These are phyloP conservation scores for Enteromius radiatus DNA, from an alignment of 2,797 vertebrate genomes.

Conservation along the genomic window DNA sequence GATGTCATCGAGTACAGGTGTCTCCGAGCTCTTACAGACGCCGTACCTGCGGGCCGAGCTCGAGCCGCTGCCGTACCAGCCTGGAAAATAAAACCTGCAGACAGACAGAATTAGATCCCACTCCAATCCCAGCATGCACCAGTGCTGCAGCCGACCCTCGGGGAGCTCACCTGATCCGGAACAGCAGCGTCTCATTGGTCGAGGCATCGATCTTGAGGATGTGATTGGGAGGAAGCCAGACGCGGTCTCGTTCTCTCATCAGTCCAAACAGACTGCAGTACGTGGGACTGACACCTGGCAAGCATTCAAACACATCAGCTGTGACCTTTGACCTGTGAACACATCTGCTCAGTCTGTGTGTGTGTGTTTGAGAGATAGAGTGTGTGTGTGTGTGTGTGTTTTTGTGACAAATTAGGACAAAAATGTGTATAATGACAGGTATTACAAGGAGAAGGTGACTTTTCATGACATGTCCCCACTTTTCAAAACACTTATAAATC, in stretches of 20 bases:
- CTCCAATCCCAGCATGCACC: background rate
- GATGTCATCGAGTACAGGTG: slow-evolving; percentile 88
- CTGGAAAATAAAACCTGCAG: slow-evolving; percentile 91
- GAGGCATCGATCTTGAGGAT: slow-evolving; percentile 85
- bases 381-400: too few relatives aligned
- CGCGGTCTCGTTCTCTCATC: slow-evolving; percentile 87
- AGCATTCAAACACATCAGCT: background rate
- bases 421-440: too few relatives aligned
- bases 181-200: slow-evolving; percentile 79
- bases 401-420: too few relatives aligned
- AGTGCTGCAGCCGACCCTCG: too few relatives aligned
- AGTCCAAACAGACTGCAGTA: slow-evolving; percentile 90
- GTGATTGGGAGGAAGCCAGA: slow-evolving; percentile 93
- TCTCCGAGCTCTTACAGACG: slow-evolving; percentile 84
- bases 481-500: too few relatives aligned
- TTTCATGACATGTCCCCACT: too few relatives aligned
- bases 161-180: slow-evolving; percentile 84
- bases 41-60: slow-evolving; percentile 86
- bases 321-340: slow-evolving; percentile 4
- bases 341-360: background rate
- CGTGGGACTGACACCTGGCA: slow-evolving; percentile 86
- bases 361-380: too few relatives aligned
- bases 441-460: too few relatives aligned
- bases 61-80: slow-evolving; percentile 86
- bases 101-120: background rate